Evolutionary conservation across 2,113 vertebrate species (phyloP), one percentile per base, ranked within the genome.

Genomic region (Cyprinus carpio): DNA sequence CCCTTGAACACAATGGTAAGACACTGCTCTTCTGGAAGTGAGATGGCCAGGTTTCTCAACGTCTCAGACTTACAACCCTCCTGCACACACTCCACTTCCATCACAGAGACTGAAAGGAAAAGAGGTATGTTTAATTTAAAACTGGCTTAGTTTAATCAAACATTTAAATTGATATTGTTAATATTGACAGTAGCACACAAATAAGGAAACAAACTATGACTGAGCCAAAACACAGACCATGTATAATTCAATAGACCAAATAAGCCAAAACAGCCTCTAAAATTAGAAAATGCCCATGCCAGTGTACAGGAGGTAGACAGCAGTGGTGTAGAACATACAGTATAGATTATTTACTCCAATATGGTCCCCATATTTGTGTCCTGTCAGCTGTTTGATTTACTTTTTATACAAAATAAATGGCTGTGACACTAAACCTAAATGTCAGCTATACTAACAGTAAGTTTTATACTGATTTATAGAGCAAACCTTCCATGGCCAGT

Each of bases 1-100:
- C 97, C 97, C 89, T 92, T 95, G 92, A 99, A 98, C 86, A 95
- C 92, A 69, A 99, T 95, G 8, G 96, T 98, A 89, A 99, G 92
- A 91, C 97, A 98, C 60, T 90, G 92, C 0, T 72, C 88, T 37
- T 96, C 96, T 0, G 94, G 94, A 25, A 96, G 93, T 16, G 93
- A 90, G 4, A 88, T 86, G 0, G 90, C 92, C 56, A 95, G 89
- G 77, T 90, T 93, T 31, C 94, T 94, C 78, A 99, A 90, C 0
- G 91, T 96, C 91, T 99, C 97, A 0, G 97, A 98, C 89, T 95
- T 97, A 88, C 93, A 96, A 0, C 98, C 98, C 86, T 97, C 93
- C 0, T 94, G 96, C n/a, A 99, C 91, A 0, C 94, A 95, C 91
- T 97, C 96, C 43, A 99, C 93, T 46, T 98, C 96, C 87, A 92